Evolutionary conservation across 37 sponge, comb jelly and placozoan genomes (phyloP), one percentile per base, ranked within the genome.

Genomic region (Ephydatia muelleri): DNA sequence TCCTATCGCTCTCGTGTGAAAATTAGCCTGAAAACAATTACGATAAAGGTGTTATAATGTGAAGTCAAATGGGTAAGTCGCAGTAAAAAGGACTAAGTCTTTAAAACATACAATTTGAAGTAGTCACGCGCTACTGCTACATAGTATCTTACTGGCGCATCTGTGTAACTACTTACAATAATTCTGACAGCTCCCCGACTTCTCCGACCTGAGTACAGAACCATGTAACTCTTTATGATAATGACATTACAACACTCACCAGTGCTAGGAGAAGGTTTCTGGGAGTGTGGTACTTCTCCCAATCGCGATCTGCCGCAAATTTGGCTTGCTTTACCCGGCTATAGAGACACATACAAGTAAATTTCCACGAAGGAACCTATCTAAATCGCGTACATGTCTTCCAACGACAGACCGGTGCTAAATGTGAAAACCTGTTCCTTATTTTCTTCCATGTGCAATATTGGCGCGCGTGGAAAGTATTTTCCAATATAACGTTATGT

Each of bases 81-180:
- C n/a, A n/a, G n/a, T n/a, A n/a, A n/a, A n/a, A n/a, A n/a, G n/a
- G n/a, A n/a, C n/a, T n/a, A n/a, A n/a, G n/a, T n/a, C n/a, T n/a
- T n/a, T n/a, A n/a, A n/a, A n/a, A n/a, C n/a, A n/a, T n/a, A n/a
- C n/a, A n/a, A n/a, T n/a, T n/a, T n/a, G n/a, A n/a, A n/a, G n/a
- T n/a, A n/a, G n/a, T n/a, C n/a, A n/a, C n/a, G n/a, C n/a, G n/a
- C n/a, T n/a, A n/a, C n/a, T n/a, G n/a, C n/a, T n/a, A n/a, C n/a
- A n/a, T n/a, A n/a, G n/a, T n/a, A n/a, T n/a, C n/a, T n/a, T n/a
- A n/a, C n/a, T n/a, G n/a, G n/a, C n/a, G n/a, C n/a, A n/a, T n/a
- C n/a, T n/a, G n/a, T n/a, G n/a, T n/a, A n/a, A n/a, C n/a, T 11
- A 92, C 93, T 86, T 80, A 93, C 93, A 93, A 93, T 79, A 93